phyloP scores from a whole-genome alignment of 1,140 invertebrate genomes.

The Lepidurus packardi region DNA sequence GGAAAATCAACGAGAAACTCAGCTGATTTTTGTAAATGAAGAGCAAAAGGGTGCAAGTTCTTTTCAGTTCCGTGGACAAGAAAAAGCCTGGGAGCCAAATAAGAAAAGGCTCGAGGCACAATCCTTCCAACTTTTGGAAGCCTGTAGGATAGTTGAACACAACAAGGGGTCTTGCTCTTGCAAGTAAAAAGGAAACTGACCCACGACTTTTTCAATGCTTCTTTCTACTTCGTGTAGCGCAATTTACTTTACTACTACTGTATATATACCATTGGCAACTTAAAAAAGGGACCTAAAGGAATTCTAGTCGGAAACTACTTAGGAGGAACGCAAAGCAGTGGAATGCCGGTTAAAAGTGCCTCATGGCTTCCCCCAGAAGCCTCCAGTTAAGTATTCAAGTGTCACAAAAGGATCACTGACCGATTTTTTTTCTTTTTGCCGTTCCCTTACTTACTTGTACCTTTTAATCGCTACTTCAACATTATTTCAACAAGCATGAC shows the following conservation, averaged over 20 bases:
- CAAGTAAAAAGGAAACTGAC: constrained; percentile 10
- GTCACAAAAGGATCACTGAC: constrained; percentile 17
- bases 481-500: not conserved
- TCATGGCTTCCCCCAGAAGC: not conserved
- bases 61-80: not conserved
- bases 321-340: constrained; percentile 1
- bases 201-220: constrained; percentile 13
- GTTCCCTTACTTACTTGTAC: not conserved
- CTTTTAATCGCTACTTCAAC: not conserved
- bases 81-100: not conserved
- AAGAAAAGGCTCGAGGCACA: not conserved
- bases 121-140: not conserved
- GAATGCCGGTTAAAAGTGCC: not conserved
- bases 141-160: not conserved
- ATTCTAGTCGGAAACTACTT: not conserved
- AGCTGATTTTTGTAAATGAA: not conserved
- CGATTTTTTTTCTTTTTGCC: not conserved
- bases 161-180: not conserved
- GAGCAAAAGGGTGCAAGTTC: not conserved
- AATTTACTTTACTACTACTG: not conserved
- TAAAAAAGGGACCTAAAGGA: not conserved
- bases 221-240: not conserved
- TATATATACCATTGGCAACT: not conserved
- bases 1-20: not conserved
- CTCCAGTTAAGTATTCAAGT: constrained; percentile 6